Evolutionary conservation across 2,888 invertebrate genomes (phyloP).

Genomic region (Acanthococcus lagerstroemiae): DNA sequence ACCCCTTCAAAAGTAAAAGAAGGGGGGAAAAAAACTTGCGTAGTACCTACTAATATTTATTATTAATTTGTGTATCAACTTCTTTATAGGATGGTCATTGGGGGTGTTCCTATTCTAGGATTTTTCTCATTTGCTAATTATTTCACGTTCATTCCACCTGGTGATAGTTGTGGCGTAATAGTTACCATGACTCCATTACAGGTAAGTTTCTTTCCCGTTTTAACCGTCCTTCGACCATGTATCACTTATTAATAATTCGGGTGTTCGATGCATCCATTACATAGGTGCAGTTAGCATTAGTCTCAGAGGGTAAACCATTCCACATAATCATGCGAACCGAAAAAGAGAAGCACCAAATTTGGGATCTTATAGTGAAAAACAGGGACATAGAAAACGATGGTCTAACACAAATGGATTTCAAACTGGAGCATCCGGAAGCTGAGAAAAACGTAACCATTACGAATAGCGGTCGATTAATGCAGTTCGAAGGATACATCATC

Average conservation of each 20-base stretch:
- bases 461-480: conserved; percentile 37
- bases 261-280: too few relatives aligned
- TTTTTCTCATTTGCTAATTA: conserved; percentile 38
- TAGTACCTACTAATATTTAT: too few relatives aligned
- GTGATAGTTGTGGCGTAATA: conserved; percentile 38
- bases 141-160: conserved; percentile 37
- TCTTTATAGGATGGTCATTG: conserved; percentile 38
- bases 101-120: conserved; percentile 38
- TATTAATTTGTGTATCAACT: too few relatives aligned
- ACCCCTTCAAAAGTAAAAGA: too few relatives aligned
- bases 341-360: conserved; percentile 35
- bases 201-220: conserved; percentile 33
- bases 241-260: neutral
- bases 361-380: conserved; percentile 36
- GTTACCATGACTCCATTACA: conserved; percentile 37
- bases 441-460: too few relatives aligned
- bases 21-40: too few relatives aligned
- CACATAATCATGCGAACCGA: conserved; percentile 36
- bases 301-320: conserved; percentile 35
- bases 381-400: conserved; percentile 35
- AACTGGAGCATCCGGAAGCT: conserved; percentile 34
- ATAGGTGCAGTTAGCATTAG: conserved; percentile 37
- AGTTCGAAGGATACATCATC: conserved; percentile 38
- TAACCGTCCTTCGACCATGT: neutral
- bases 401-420: conserved; percentile 36